These are phyloP conservation scores for Frankliniella intonsa DNA, from an alignment of 2,888 invertebrate species.

Conservation along the genomic window DNA sequence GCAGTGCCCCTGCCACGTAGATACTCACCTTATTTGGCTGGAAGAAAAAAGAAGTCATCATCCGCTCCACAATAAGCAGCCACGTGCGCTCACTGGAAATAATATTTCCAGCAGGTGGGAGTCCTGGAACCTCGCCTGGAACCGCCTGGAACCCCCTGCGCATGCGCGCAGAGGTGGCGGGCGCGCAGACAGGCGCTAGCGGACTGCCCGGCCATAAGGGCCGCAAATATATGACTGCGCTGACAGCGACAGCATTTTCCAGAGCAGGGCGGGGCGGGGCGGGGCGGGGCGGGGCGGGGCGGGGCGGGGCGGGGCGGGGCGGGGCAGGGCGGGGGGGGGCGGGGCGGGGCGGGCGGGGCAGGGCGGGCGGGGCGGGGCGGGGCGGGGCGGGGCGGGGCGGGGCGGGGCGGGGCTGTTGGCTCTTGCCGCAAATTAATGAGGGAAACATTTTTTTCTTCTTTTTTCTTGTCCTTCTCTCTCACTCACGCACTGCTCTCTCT, in stretches of 20 bases:
- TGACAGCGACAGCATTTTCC: slow-evolving; percentile 1
- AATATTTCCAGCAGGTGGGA: too few species aligned
- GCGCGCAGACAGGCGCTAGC: background rate
- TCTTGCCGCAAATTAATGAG: background rate
- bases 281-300: background rate
- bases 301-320: background rate
- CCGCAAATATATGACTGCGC: background rate
- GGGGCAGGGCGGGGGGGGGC: background rate
- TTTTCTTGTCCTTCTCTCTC: background rate
- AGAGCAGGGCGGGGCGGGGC: background rate
- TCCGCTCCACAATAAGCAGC: too few species aligned
- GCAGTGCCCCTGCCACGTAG: too few species aligned
- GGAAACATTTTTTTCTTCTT: background rate
- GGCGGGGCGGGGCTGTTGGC: too few species aligned
- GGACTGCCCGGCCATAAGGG: background rate
- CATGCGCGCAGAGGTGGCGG: background rate
- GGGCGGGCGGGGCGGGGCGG: background rate
- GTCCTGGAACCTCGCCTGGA: too few species aligned
- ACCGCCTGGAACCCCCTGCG: too few species aligned
- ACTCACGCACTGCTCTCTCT: background rate
- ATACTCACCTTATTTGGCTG: too few species aligned
- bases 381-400: background rate
- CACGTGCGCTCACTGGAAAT: too few species aligned
- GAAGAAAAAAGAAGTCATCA: too few species aligned
- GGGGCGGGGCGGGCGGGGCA: background rate